Evolutionary conservation across 2,888 invertebrate species (phyloP), one percentile per base, ranked within the genome.

Genomic region (Melinaea menophilus): DNA sequence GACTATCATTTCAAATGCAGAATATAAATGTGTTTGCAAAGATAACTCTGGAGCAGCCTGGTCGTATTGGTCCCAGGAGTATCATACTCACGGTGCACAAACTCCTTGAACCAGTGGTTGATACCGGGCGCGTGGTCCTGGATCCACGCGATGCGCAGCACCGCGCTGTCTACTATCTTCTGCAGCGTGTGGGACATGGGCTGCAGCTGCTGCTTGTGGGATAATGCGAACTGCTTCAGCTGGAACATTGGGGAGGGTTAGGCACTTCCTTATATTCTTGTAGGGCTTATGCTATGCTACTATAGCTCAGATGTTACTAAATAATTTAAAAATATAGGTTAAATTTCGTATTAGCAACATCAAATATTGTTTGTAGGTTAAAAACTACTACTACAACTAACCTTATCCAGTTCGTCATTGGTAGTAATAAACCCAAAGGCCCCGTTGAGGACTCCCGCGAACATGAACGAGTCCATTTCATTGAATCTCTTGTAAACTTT

Each of bases 401-500:
- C 91, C 81, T 77, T 78, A 55, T 79, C 75, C 1, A 91, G 74
- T 2, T 90, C 88, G 0, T 84, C 80, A 0, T 75, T 67, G 0
- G 71, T 81, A 2, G 82, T 71, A 5, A 91, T 83, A 51, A 79
- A 79, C 0, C 88, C 86, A 67, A 90, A 91, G 3, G 86, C 85
- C 0, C 86, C 85, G 41, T 73, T 81, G 0, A 91, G 72, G 2
- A 88, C 80, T 0, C 78, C 70, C 13, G 84, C 81, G 74, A 91
- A 82, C 71, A 84, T 85, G 73, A 90, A 89, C 2, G 86, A 71
- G 73, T 91, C 91, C 73, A 88, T 78, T 0, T 74, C 70, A 0
- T 79, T 79, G 79, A 89, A 88, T 62, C 73, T 80, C 31, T 58
- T 66, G 74, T 85, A 79, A 1, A 96, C 92, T 2, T 91, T 85